Evolutionary conservation across 2,797 vertebrate species (phyloP).

Genomic region (Decapterus maruadsi): DNA sequence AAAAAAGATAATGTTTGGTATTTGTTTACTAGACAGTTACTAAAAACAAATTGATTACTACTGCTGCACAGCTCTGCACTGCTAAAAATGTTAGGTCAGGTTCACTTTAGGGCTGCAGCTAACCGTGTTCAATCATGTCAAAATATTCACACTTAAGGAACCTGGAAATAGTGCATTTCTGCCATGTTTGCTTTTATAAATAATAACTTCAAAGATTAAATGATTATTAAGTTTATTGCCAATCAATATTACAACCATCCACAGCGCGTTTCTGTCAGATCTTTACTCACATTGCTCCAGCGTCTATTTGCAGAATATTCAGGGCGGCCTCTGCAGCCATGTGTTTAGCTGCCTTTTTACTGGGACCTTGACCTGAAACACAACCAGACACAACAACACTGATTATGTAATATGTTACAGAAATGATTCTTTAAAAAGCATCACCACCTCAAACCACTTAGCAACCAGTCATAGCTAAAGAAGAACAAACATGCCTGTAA

Average conservation of each 20-base stretch:
- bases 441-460: not conserved
- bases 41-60: not conserved
- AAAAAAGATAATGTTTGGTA: not conserved
- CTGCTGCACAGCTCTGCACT: not conserved
- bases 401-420: not conserved
- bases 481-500: not conserved
- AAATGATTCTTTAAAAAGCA: not conserved
- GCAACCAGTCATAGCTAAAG: not conserved
- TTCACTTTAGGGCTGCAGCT: too few species aligned
- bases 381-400: not conserved
- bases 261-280: not conserved
- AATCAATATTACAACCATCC: not conserved
- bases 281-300: conserved; percentile 79
- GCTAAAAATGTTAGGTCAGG: not conserved
- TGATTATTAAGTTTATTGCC: too few species aligned
- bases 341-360: conserved; percentile 94
- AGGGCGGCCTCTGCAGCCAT: conserved; percentile 91
- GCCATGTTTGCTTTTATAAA: not conserved
- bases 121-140: too few species aligned
- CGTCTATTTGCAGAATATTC: conserved; percentile 84
- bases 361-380: conserved; percentile 88
- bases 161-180: not conserved
- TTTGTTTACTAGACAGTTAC: not conserved
- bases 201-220: not conserved
- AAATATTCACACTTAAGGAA: not conserved